A percentile compares a stretch with the other conserved stretches of the same genome.
Conservation (phyloP, 2,113 vertebrate genomes). For the Hemiprocne comata region DNA sequence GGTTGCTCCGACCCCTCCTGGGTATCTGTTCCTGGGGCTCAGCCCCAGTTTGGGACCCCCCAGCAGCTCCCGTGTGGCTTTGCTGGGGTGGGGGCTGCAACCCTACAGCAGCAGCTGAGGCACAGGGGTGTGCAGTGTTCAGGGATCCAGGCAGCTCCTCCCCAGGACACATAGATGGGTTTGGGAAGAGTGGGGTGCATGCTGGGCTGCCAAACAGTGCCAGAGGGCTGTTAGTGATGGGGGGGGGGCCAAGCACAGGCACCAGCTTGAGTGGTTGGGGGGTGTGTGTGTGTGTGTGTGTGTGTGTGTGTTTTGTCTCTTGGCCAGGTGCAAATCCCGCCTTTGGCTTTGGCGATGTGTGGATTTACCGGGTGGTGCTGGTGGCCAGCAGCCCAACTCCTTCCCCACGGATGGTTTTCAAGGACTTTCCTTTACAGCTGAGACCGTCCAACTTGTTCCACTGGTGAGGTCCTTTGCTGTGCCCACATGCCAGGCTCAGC, state of each 20-base stretch:
- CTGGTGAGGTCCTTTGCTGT: accelerated
- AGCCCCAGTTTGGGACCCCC: neutral
- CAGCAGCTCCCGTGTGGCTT: neutral
- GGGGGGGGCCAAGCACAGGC: neutral
- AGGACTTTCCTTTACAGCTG: neutral
- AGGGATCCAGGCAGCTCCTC: neutral
- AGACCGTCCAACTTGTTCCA: neutral
- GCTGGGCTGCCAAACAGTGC: neutral
- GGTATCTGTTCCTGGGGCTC: neutral
- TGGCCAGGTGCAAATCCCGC: neutral
- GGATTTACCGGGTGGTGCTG: neutral
- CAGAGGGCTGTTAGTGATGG: accelerated
- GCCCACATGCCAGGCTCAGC: neutral
- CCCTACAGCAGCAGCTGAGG: neutral
- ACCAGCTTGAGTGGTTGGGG: accelerated
- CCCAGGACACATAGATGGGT: neutral
- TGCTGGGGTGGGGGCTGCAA: neutral
- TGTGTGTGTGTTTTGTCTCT: neutral
- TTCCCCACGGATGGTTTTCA: neutral
- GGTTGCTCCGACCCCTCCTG: accelerated
- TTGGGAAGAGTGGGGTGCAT: neutral
- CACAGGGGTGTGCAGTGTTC: neutral
- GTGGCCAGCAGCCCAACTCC: slow-evolving; percentile 28
- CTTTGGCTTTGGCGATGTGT: neutral
- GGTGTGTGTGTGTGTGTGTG: too few relatives aligned